Evolutionary conservation across 1,140 invertebrate genomes (phyloP).

Genomic region (Diabrotica undecimpunctata): DNA sequence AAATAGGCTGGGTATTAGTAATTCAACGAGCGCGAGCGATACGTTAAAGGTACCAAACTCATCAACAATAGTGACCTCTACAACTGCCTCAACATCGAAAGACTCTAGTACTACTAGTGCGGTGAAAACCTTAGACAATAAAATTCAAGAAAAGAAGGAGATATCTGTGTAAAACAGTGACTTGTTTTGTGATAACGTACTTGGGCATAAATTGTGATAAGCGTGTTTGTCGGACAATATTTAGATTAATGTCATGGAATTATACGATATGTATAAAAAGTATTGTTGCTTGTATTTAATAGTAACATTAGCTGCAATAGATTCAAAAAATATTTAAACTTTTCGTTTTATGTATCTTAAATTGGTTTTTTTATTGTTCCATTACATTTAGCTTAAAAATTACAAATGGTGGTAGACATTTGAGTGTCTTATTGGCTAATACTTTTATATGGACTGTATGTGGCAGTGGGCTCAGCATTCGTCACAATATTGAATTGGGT

Average conservation of each 20-base stretch:
- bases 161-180: slow-evolving; percentile 21
- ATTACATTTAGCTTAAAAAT: too few species aligned
- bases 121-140: slow-evolving; percentile 19
- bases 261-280: background rate
- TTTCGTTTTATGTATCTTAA: too few species aligned
- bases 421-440: too few species aligned
- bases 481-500: too few species aligned
- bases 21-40: background rate
- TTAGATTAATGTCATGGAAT: background rate
- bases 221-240: background rate
- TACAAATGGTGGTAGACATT: too few species aligned
- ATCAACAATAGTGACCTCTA: background rate
- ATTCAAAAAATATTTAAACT: too few species aligned
- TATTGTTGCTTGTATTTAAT: too few species aligned
- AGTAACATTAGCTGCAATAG: too few species aligned
- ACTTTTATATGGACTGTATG: too few species aligned
- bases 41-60: background rate
- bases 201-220: background rate
- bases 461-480: too few species aligned
- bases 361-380: too few species aligned
- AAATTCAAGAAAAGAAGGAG: slow-evolving; percentile 27
- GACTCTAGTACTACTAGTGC: slow-evolving; percentile 18
- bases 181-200: slow-evolving; percentile 14
- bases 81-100: slow-evolving; percentile 16
- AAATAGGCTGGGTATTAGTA: slow-evolving; percentile 28